phyloP scores from a whole-genome alignment of 2,797 vertebrate genomes.

The Phalanger gymnotis region DNA sequence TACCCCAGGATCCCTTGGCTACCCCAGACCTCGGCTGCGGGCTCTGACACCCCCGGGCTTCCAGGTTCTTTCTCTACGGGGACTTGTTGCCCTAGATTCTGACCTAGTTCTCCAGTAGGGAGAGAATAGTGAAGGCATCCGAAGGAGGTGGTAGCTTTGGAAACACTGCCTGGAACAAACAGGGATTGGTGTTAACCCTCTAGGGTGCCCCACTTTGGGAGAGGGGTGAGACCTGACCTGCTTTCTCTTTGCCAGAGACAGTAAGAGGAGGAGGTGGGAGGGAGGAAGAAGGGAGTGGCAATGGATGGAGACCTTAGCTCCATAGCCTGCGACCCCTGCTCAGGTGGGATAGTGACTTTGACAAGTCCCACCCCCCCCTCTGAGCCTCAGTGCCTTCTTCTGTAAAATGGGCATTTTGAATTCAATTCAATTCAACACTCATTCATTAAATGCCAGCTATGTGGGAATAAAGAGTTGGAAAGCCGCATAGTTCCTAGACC shows the following conservation, averaged over 20 bases:
- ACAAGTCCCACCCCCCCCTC: background rate
- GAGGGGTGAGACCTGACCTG: constrained; percentile 12
- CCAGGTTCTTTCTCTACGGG: background rate
- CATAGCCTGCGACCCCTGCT: background rate
- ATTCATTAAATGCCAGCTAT: background rate
- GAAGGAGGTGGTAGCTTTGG: background rate
- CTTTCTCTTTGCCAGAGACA: background rate
- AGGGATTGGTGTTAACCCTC: background rate
- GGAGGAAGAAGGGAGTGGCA: background rate
- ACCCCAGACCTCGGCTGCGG: background rate
- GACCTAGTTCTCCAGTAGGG: background rate
- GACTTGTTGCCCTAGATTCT: constrained; percentile 4
- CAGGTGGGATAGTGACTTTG: background rate
- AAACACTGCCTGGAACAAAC: background rate
- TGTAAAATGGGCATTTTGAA: background rate
- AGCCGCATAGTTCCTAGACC: background rate
- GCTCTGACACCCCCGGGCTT: background rate
- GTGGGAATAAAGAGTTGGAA: background rate
- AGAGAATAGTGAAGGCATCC: background rate
- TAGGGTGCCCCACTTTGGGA: background rate
- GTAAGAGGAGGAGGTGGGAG: background rate
- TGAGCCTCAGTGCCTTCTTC: background rate
- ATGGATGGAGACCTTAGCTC: background rate
- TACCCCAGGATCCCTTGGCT: background rate
- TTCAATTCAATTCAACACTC: background rate